Conservation (phyloP, 1,140 invertebrate species). For the Chrysopa pallens region DNA sequence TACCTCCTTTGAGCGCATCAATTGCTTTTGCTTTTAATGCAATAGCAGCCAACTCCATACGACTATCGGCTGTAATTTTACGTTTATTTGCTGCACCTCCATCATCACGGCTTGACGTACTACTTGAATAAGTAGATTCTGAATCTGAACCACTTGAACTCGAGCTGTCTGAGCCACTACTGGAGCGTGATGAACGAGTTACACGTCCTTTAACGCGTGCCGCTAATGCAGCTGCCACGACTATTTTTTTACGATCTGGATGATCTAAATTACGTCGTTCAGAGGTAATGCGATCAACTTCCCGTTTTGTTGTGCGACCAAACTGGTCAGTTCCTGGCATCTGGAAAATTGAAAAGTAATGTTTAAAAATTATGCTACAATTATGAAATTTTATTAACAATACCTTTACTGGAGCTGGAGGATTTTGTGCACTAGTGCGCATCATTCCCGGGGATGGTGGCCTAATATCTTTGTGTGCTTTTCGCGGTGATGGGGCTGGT, state of each 20-base stretch:
- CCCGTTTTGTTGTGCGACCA: slow-evolving; percentile 7
- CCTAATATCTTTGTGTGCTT: slow-evolving; percentile 17
- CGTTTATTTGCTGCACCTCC: slow-evolving; percentile 19
- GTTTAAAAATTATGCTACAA: neutral
- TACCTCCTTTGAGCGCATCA: slow-evolving; percentile 26
- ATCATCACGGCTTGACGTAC: slow-evolving; percentile 19
- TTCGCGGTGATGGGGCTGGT: slow-evolving; percentile 35
- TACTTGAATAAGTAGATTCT: slow-evolving; percentile 22
- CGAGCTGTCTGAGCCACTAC: slow-evolving; percentile 26
- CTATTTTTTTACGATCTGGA: slow-evolving; percentile 15
- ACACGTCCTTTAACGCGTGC: slow-evolving; percentile 13
- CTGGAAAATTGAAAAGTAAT: neutral
- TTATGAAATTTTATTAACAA: neutral
- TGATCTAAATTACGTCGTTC: neutral
- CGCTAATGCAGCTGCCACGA: slow-evolving; percentile 17
- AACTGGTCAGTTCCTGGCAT: slow-evolving; percentile 10
- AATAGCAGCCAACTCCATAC: slow-evolving; percentile 13
- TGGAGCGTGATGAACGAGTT: slow-evolving; percentile 22
- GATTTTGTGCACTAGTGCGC: slow-evolving; percentile 20
- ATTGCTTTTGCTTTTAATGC: slow-evolving; percentile 24
- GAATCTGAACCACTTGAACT: slow-evolving; percentile 28
- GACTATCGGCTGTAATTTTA: slow-evolving; percentile 19
- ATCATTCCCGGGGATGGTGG: slow-evolving; percentile 27
- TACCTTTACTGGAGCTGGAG: slow-evolving; percentile 15
- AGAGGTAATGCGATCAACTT: neutral